A percentile compares a stretch with the other conserved stretches of the same genome.
These are phyloP conservation scores for Boloria euphrosyne DNA, from an alignment of 2,888 invertebrate genomes.

Conservation along the genomic window DNA sequence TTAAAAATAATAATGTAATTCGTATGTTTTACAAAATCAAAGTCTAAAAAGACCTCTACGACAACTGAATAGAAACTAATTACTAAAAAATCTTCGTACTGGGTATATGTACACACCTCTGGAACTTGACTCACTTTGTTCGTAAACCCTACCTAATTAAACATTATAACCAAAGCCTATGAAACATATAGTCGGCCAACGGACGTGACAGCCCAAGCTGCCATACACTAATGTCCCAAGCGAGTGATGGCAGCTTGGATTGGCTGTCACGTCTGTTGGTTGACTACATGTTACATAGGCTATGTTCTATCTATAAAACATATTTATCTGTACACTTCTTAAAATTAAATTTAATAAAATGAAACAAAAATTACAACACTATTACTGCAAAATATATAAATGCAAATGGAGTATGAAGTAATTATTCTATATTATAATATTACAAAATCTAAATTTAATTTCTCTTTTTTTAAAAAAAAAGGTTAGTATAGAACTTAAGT, in stretches of 20 bases:
- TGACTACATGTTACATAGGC: no score
- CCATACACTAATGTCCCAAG: no score
- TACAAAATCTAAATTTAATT: neutral
- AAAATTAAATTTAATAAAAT: neutral
- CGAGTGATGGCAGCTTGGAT: no score
- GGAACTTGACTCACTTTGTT: constrained; percentile 7
- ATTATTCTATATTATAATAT: neutral
- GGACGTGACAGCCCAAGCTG: no score
- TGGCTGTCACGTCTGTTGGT: no score
- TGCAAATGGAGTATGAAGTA: neutral
- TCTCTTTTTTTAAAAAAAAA: neutral
- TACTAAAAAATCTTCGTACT: neutral
- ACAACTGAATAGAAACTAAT: constrained; percentile 1
- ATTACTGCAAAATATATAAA: constrained; percentile 4
- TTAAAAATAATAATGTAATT: constrained; percentile 23
- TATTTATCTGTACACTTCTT: constrained; percentile 16
- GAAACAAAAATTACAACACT: constrained; percentile 5
- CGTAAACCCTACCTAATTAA: constrained; percentile 1
- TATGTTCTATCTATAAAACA: neutral
- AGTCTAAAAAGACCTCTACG: neutral
- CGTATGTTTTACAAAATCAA: constrained; percentile 8
- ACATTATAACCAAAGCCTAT: neutral
- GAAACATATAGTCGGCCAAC: no score
- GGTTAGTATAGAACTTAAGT: no score
- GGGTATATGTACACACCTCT: constrained; percentile 5